Base-by-base conservation (phyloP, 2,797 vertebrate genomes). In the Phoeniculus purpureus region DNA sequence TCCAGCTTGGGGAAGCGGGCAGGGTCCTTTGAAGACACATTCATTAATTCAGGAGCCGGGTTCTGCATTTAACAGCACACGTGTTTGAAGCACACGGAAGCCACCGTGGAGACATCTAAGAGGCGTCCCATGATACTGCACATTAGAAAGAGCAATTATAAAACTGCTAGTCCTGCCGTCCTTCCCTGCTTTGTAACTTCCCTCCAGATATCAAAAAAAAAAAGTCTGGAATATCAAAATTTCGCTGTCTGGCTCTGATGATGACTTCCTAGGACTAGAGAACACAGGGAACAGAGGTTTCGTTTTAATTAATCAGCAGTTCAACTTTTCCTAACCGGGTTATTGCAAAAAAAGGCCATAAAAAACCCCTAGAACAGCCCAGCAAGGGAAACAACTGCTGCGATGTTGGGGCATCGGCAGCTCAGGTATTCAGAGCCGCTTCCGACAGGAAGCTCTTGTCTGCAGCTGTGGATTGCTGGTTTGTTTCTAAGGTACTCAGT, bases 1-100 rank as follows among this genome's bases (percentile, higher is more conserved):
- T 97, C 89, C 77, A 61, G 96, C 89, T 75, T 73, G 89, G 94
- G 91, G 55, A 89, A 91, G 92, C 95, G 95, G 92, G 96, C 80
- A 95, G 94, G 95, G 87, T 68, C 82, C 97, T 98, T 97, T 97
- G 97, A 98, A 98, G 97, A 90, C 61, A 2, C 92, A 23, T 92
- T 97, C 97, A 97, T 97, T 98, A 97, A 97, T 97, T 96, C 97
- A 93, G 95, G 32, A 94, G 92, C 93, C 52, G 81, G 93, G 79
- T 95, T 90, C 96, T 74, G 87, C 94, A 91, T 97, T 97, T 97
- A 97, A 81, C 37, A 54, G 92, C 95, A 84, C 96, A 84, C 51
- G 75, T 93, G 96, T 96, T 91, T 97, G 97, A 97, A 95, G 96
- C 95, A 34, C 95, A 90, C 93, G 89, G 77, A 93, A 97, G 96